Conservation (phyloP, 35 echinoderm and acorn worm genomes). For the Lytechinus pictus region DNA sequence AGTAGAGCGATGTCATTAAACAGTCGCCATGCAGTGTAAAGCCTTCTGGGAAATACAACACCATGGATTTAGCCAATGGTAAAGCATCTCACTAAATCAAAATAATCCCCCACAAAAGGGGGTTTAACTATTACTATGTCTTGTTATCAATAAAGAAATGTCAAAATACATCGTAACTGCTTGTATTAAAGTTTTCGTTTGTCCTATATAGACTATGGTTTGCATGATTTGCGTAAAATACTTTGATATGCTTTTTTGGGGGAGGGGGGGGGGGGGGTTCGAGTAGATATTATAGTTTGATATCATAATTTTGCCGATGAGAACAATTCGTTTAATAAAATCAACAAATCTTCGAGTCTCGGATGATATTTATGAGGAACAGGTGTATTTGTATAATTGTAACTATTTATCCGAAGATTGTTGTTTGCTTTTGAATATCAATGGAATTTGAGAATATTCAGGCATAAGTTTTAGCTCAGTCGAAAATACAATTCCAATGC, state of each 20-base stretch:
- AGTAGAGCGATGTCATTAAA: background rate
- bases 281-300: too few relatives aligned
- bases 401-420: background rate
- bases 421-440: background rate
- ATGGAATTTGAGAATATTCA: background rate
- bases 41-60: background rate
- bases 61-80: background rate
- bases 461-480: background rate
- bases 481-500: background rate
- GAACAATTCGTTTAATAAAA: background rate
- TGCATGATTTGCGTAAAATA: too few relatives aligned
- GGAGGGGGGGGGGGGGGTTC: too few relatives aligned
- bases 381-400: background rate
- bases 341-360: background rate
- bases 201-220: too few relatives aligned
- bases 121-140: background rate
- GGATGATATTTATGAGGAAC: background rate
- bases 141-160: background rate
- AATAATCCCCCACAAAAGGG: background rate
- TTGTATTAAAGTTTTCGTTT: background rate
- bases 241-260: too few relatives aligned
- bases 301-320: too few relatives aligned
- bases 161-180: background rate
- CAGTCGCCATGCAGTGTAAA: background rate
- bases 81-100: background rate